Conservation (phyloP, 2,797 vertebrate genomes). For the Ctenochaetus hawaiiensis region DNA sequence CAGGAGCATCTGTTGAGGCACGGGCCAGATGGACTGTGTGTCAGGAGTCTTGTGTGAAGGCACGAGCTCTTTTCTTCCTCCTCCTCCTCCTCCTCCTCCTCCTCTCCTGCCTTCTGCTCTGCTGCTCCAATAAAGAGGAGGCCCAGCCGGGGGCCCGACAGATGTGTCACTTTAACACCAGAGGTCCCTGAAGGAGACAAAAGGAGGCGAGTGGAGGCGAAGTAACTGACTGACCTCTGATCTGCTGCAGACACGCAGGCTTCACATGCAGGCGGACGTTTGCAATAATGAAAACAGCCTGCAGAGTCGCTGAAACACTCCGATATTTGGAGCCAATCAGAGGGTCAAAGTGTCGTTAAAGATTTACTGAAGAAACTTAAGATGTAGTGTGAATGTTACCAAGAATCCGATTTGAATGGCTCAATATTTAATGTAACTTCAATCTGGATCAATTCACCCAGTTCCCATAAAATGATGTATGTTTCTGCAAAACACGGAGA, state of each 20-base stretch:
- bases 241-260: constrained; percentile 48
- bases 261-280: constrained; percentile 23
- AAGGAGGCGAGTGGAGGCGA: constrained; percentile 45
- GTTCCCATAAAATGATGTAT: too few species aligned
- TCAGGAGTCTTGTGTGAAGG: constrained; percentile 75
- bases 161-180: constrained; percentile 74
- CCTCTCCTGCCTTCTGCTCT: constrained; percentile 74
- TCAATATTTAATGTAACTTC: too few species aligned
- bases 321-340: constrained; percentile 35
- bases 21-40: constrained; percentile 84
- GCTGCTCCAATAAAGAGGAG: constrained; percentile 44
- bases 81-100: constrained; percentile 31
- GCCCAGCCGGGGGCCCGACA: constrained; percentile 39
- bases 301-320: not conserved
- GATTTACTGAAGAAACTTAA: constrained; percentile 7
- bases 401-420: too few species aligned
- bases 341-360: constrained; percentile 26
- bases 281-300: constrained; percentile 2
- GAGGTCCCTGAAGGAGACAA: constrained; percentile 47
- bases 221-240: constrained; percentile 62
- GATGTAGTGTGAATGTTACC: not conserved
- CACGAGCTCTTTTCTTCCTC: constrained; percentile 66
- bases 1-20: constrained; percentile 84
- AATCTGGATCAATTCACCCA: too few species aligned
- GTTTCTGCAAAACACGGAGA: too few species aligned